Percentiles rank a stretch among this genome's conserved stretches.
Conservation (phyloP, 2,797 vertebrate genomes). For the Rhynchonycteris naso region DNA sequence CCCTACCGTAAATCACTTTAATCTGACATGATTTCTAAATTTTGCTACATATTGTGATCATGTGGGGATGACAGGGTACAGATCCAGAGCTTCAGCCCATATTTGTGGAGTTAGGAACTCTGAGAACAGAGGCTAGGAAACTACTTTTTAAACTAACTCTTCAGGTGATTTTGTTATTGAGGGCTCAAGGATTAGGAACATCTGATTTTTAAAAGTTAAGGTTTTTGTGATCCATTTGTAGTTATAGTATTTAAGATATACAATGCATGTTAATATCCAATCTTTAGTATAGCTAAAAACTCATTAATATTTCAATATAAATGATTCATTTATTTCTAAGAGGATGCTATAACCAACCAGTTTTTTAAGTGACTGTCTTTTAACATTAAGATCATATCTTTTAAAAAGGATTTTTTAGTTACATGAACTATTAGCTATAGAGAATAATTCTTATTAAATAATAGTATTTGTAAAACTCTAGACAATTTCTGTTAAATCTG, state of each 20-base stretch:
- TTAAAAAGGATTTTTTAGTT: background rate
- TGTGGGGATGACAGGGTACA: background rate
- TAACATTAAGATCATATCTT: background rate
- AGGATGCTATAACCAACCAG: background rate
- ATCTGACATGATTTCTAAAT: background rate
- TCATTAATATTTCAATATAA: background rate
- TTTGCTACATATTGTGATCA: background rate
- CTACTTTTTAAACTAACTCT: background rate
- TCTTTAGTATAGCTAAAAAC: background rate
- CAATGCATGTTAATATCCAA: background rate
- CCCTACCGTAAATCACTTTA: background rate
- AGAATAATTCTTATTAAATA: background rate
- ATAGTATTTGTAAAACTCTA: background rate
- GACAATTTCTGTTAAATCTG: background rate
- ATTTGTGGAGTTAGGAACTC: background rate
- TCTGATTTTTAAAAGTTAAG: background rate
- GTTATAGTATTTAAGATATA: background rate
- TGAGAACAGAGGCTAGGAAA: background rate
- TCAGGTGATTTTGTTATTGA: background rate
- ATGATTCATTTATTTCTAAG: conserved; percentile 18
- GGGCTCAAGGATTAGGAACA: background rate
- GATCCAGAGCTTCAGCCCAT: background rate
- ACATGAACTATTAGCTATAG: background rate
- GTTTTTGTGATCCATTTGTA: background rate
- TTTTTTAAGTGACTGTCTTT: background rate